Conservation (phyloP, 2,113 vertebrate species). For the Alouatta palliata region DNA sequence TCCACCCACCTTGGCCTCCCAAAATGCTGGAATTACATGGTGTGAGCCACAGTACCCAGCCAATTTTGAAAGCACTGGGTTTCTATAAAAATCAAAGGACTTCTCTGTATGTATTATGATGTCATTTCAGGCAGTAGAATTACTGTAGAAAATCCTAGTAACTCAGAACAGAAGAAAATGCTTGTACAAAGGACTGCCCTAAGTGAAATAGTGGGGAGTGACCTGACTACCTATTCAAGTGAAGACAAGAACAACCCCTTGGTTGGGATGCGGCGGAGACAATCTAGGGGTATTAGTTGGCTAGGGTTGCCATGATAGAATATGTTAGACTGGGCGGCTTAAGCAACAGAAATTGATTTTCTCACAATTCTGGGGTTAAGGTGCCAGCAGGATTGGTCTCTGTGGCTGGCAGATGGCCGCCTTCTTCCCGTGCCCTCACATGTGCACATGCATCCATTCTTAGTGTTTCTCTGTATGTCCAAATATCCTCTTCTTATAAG, state of each 20-base stretch:
- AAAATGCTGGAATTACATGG: neutral
- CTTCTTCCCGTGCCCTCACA: neutral
- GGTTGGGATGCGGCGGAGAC: neutral
- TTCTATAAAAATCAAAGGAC: neutral
- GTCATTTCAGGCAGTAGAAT: neutral
- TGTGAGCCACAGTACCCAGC: neutral
- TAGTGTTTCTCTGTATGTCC: neutral
- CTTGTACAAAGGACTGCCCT: neutral
- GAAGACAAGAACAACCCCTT: neutral
- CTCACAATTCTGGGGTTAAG: neutral
- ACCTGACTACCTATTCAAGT: neutral
- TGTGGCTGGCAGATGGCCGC: neutral
- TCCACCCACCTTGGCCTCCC: neutral
- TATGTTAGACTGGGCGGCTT: neutral
- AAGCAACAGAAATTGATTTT: neutral
- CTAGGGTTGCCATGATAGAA: neutral
- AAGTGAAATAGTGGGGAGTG: too few relatives aligned
- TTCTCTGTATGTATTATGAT: neutral
- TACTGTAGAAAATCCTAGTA: neutral
- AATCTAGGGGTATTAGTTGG: too few relatives aligned
- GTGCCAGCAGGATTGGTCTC: neutral
- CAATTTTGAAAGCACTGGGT: neutral
- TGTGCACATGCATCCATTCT: neutral
- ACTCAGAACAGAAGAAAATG: neutral
- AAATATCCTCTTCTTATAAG: neutral